These are phyloP conservation scores for Xiphophorus maculatus DNA, from an alignment of 2,113 vertebrate species.

Conservation along the genomic window DNA sequence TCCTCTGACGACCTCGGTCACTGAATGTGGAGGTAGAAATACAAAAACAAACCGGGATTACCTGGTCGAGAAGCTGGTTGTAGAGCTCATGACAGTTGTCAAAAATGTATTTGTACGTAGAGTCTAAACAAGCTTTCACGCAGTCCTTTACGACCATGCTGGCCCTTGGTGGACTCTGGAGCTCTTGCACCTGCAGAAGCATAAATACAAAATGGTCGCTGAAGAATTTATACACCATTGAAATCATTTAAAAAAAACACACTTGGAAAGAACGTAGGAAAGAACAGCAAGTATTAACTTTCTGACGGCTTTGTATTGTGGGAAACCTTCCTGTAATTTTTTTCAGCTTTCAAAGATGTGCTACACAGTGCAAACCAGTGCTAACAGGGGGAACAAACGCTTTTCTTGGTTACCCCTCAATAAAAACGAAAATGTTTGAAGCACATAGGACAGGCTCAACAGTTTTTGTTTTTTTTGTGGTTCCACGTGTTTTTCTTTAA, in stretches of 20 bases:
- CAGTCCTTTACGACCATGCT: constrained; percentile 95
- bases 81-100: constrained; percentile 97
- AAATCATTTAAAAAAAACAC: background rate
- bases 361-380: too few species aligned
- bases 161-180: constrained; percentile 93
- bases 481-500: too few species aligned
- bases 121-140: constrained; percentile 93
- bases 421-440: background rate
- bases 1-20: too few species aligned
- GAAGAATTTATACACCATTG: background rate
- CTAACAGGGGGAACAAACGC: too few species aligned
- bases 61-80: constrained; percentile 93
- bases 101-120: constrained; percentile 97
- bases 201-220: constrained; percentile 16
- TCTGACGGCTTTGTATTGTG: background rate
- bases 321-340: background rate
- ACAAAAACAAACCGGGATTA: constrained; percentile 62
- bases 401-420: background rate
- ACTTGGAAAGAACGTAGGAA: background rate
- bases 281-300: background rate
- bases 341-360: background rate
- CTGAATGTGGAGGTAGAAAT: background rate
- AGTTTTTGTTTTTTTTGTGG: too few species aligned
- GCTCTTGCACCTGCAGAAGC: constrained; percentile 88
- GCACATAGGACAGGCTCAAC: background rate